Base-by-base conservation (phyloP, 2,113 vertebrate species). In the Acrocephalus arundinaceus region DNA sequence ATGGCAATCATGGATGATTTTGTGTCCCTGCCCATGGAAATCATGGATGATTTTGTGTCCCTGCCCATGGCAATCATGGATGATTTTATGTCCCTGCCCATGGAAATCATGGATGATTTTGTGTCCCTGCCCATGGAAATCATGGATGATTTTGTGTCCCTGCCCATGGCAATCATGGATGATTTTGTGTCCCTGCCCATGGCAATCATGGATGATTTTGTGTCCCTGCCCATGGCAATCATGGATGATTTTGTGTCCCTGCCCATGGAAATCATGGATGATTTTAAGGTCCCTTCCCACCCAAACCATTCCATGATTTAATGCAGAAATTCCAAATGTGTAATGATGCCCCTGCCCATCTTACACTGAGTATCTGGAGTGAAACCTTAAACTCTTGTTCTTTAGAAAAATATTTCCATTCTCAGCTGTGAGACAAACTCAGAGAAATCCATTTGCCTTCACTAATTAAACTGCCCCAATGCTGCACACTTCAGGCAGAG, bases 311-410 rank as follows among this genome's bases (percentile, higher is more conserved):
- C 61, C 54, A 51, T 14, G 15, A 67, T 52, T 59, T 22, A 3
- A 18, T 12, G 39, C 0, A 61, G 20, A 61, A 61, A 54, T 68
- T 35, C 87, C 62, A 46, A 25, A 24, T 21, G 23, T 10, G 10
- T 6, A 46, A 48, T 3, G 20, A 54, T 18, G 7, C 7, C 39
- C 20, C 14, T 22, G 39, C 41, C 71, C 48, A 48, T 31, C 55
- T 45, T 31, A 41, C 17, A 58, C 7, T 0, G 0, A 80, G 41
- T 2, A 22, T 4, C 20, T 25, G 3, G 37, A 75, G 17, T 3
- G 9, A 68, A 76, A 13, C 23, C 20, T 37, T 22, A 13, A n/a
- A 57, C 28, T 83, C 55, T 20, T 20, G 9, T 49, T n/a, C 65
- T 62, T 68, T 7, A 41, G 21, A 31, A 58, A 87, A 73, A 31